These are phyloP conservation scores for Helarctos malayanus DNA, from an alignment of 2,797 vertebrate species.

Conservation along the genomic window DNA sequence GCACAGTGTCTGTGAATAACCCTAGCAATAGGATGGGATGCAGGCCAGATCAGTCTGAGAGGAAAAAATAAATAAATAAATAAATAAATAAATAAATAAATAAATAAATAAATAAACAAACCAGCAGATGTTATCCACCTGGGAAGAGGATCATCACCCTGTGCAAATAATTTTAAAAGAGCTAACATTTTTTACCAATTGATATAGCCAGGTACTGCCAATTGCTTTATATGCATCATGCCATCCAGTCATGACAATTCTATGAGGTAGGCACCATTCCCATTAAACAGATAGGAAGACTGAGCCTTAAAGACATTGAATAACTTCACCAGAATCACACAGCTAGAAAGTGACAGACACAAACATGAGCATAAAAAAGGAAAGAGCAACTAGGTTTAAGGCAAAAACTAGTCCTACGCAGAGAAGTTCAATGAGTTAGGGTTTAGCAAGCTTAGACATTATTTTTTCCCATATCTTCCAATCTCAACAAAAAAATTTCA, in stretches of 20 bases:
- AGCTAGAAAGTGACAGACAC: neutral
- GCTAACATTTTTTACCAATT: neutral
- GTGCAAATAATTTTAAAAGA: neutral
- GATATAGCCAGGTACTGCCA: neutral
- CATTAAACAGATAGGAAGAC: neutral
- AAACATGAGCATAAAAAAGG: neutral
- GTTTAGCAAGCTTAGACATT: neutral
- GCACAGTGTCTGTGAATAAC: neutral
- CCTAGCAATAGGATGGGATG: neutral
- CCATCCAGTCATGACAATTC: neutral
- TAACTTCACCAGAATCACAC: neutral
- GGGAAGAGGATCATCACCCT: neutral
- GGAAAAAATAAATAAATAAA: neutral
- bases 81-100: no score
- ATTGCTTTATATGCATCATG: neutral
- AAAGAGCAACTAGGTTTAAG: neutral
- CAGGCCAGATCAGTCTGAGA: neutral
- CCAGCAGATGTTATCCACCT: neutral
- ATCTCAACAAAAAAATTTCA: neutral
- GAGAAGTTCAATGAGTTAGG: neutral
- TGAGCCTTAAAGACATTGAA: neutral
- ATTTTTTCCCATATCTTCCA: neutral
- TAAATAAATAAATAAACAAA: neutral
- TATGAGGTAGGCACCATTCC: neutral
- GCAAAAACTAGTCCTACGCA: neutral